Base-by-base conservation (phyloP, 2,888 invertebrate genomes). In the Lasioglossum oenotherae region DNA sequence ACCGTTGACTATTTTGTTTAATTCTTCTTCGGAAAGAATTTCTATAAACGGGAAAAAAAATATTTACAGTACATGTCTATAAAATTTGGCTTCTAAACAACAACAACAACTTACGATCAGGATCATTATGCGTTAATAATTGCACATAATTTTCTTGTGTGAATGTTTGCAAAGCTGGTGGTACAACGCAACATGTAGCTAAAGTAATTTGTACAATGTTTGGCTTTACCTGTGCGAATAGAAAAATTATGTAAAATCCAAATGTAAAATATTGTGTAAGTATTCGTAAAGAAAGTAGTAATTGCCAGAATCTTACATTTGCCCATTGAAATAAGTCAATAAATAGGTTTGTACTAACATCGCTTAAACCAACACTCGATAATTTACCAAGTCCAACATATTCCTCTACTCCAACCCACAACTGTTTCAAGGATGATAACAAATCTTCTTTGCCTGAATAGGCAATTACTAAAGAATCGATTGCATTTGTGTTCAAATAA, bases 121-220 rank as follows among this genome's bases (percentile, higher is more conserved):
- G 98, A 95, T 99, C 99, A 92, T 98, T 98, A 95, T 99, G 99
- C 0, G 99, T 99, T 41, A 99, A 96, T 64, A 99, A 96, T 94
- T 99, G 99, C 86, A 99, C 97, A 93, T 98, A 98, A 92, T 99
- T 97, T 89, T 98, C 97, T 92, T 98, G 98, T 87, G 99, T 98
- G 96, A 98, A 99, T 88, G 97, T 97, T 95, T 98, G 98, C 89
- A 99, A 96, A 3, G 98, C 97, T 1, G 98, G 98, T 38, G 99
- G 99, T 80, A 99, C 99, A 4, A 99, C 98, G 96, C 99, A 99
- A 94, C 99, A 99, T 23, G 98, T 97, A 1, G 98, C 97, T 80
- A 99, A 96, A 96, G 98, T 99, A 84, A 99, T 98, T 96, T 99
- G 99, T 80, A 99, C 98, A 82, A 98, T 98, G 87, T 97, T 96